Conservation (phyloP, 2,113 vertebrate genomes). For the Ptilonorhynchus violaceus region DNA sequence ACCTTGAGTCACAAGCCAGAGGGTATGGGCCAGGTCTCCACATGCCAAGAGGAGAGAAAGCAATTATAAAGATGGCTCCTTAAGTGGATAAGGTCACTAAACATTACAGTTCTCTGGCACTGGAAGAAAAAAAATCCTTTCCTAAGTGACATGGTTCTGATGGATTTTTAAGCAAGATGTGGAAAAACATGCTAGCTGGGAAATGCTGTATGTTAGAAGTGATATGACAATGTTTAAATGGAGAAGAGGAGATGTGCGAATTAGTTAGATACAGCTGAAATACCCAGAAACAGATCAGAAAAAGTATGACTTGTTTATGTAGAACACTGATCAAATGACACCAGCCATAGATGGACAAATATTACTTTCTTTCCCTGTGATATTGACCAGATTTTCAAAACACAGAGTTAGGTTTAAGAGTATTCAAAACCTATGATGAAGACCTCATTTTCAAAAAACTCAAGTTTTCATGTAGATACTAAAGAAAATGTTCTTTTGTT, state of each 20-base stretch:
- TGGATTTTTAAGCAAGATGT: background rate
- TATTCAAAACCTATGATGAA: background rate
- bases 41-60: background rate
- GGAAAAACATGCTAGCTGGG: background rate
- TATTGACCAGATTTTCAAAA: background rate
- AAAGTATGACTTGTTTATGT: background rate
- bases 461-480: background rate
- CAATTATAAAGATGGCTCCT: background rate
- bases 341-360: background rate
- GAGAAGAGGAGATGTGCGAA: background rate
- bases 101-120: background rate
- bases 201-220: background rate
- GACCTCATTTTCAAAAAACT: background rate
- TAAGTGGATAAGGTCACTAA: slow-evolving; percentile 20
- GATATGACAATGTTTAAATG: background rate
- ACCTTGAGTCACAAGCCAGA: background rate
- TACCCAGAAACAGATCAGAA: background rate
- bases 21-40: background rate
- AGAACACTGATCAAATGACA: background rate
- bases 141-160: background rate
- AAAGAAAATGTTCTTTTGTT: background rate
- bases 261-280: background rate
- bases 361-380: background rate
- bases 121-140: background rate
- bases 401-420: background rate